Conservation (phyloP, 2,888 invertebrate genomes). For the Terebella lapidaria region DNA sequence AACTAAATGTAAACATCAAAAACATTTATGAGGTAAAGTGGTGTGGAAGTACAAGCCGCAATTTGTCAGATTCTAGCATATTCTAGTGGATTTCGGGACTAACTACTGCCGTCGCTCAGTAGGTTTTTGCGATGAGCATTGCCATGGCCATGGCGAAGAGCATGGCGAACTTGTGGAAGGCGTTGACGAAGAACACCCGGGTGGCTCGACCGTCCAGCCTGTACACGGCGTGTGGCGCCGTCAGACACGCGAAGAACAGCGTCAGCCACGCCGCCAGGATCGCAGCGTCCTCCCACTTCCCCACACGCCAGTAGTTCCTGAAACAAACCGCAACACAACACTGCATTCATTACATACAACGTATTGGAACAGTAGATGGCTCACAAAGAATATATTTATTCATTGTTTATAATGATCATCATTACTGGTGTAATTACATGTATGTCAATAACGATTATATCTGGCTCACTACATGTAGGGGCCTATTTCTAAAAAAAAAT, state of each 20-base stretch:
- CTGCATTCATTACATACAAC: not conserved
- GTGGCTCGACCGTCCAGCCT: not conserved
- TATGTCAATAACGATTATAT: too few species aligned
- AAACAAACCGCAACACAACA: not conserved
- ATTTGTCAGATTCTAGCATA: too few species aligned
- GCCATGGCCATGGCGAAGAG: constrained; percentile 6
- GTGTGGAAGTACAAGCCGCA: too few species aligned
- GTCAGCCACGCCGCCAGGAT: not conserved
- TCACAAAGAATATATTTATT: too few species aligned
- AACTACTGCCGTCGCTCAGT: too few species aligned
- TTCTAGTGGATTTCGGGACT: too few species aligned
- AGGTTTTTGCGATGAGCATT: not conserved
- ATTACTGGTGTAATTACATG: too few species aligned
- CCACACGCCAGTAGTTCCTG: not conserved
- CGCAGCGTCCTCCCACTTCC: not conserved
- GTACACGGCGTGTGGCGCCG: constrained; percentile 6
- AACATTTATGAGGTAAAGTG: too few species aligned
- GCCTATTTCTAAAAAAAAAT: too few species aligned
- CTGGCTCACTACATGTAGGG: too few species aligned
- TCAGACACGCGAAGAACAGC: constrained; percentile 7
- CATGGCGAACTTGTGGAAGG: constrained; percentile 4
- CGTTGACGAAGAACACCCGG: constrained; percentile 15
- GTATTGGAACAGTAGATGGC: not conserved
- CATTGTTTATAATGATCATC: too few species aligned
- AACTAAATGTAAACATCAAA: too few species aligned